Percentiles rank a stretch among this genome's conserved stretches.
These are phyloP conservation scores for Eremobia ochroleuca DNA, from an alignment of 2,888 invertebrate species.

Conservation along the genomic window DNA sequence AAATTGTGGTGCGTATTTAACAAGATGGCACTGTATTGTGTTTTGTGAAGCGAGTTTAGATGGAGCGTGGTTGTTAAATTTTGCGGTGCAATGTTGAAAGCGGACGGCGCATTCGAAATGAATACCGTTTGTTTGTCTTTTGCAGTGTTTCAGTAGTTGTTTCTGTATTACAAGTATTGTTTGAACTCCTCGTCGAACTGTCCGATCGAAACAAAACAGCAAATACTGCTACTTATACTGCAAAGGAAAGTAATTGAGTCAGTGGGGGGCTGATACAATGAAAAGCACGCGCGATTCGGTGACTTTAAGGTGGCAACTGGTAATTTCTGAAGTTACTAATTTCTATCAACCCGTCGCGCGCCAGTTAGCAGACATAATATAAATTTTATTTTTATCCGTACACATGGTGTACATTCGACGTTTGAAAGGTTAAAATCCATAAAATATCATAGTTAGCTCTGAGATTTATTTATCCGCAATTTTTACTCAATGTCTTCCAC, in stretches of 20 bases:
- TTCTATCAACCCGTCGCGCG: no score
- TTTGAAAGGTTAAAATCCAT: no score
- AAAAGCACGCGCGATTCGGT: not conserved
- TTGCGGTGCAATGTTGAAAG: conserved; percentile 8
- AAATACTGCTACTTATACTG: not conserved
- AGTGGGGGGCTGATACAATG: no score
- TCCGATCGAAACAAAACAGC: not conserved
- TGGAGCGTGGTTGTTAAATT: not conserved
- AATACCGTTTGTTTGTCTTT: not conserved
- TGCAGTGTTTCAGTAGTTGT: not conserved
- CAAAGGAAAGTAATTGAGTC: not conserved
- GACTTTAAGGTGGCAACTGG: not conserved
- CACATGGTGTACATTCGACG: no score
- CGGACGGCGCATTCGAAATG: not conserved
- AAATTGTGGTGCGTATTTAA: conserved; percentile 65
- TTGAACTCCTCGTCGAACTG: not conserved
- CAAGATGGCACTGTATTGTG: conserved; percentile 41
- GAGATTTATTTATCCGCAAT: not conserved
- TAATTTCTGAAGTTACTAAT: not conserved
- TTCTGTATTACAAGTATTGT: not conserved
- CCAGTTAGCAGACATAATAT: no score
- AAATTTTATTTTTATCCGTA: no score
- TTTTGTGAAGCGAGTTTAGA: conserved; percentile 37
- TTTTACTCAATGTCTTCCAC: not conserved
- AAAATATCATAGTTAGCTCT: not conserved